phyloP scores from a whole-genome alignment of 2,888 invertebrate genomes.

The Phyllotreta striolata region DNA sequence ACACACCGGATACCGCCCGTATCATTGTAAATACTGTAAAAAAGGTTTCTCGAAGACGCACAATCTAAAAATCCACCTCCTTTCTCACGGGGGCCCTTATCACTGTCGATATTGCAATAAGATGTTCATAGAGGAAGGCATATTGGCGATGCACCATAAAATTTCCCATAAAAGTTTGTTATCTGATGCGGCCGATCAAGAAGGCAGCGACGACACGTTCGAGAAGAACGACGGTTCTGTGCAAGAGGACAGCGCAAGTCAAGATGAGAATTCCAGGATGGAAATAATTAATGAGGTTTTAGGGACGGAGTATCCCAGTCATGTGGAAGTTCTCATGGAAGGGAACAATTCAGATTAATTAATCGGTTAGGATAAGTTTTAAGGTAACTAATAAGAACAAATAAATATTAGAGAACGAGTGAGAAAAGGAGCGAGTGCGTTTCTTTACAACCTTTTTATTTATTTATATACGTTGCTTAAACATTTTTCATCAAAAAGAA shows the following conservation, averaged over 20 bases:
- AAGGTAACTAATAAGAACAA: too few relatives aligned
- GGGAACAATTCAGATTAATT: too few relatives aligned
- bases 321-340: too few relatives aligned
- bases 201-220: conserved; percentile 10
- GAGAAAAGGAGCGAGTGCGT: too few relatives aligned
- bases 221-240: not conserved
- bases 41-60: conserved; percentile 59
- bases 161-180: conserved; percentile 39
- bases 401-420: too few relatives aligned
- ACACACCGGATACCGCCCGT: conserved; percentile 62
- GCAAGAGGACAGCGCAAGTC: not conserved
- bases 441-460: too few relatives aligned
- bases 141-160: conserved; percentile 48
- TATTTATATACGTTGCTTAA: too few relatives aligned
- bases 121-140: conserved; percentile 42
- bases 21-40: conserved; percentile 61
- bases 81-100: conserved; percentile 60
- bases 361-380: too few relatives aligned
- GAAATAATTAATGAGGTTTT: conserved; percentile 9
- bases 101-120: conserved; percentile 46
- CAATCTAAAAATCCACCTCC: conserved; percentile 62
- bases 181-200: conserved; percentile 28
- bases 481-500: too few relatives aligned
- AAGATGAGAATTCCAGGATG: conserved; percentile 1
- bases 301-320: conserved; percentile 1